Conservation (phyloP, 2,113 vertebrate species). For the Edolisoma coerulescens region DNA sequence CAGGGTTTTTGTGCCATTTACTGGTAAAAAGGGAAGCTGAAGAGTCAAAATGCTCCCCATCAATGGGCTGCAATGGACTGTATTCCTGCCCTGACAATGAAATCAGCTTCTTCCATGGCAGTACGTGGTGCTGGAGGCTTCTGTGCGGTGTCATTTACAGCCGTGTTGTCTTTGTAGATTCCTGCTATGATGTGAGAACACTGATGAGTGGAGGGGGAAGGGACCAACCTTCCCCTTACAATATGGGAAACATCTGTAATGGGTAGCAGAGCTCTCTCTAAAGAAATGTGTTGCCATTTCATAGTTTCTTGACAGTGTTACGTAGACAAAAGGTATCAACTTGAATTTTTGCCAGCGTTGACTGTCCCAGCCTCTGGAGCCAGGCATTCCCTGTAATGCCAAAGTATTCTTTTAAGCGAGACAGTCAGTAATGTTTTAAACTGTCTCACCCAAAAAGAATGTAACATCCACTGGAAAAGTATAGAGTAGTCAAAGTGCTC, state of each 20-base stretch:
- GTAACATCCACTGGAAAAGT: conserved; percentile 53
- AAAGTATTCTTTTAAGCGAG: conserved; percentile 15
- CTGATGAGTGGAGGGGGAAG: conserved; percentile 36
- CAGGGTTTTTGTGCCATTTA: not conserved
- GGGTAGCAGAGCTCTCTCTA: not conserved
- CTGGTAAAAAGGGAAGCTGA: not conserved
- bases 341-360: conserved; percentile 45
- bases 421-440: conserved; percentile 43
- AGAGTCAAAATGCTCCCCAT: not conserved
- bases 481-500: conserved; percentile 45
- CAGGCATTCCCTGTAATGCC: conserved; percentile 27
- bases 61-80: not conserved
- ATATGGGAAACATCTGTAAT: conserved; percentile 63
- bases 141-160: conserved; percentile 19
- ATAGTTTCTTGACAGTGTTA: conserved; percentile 30
- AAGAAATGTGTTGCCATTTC: conserved; percentile 34
- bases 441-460: conserved; percentile 54
- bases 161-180: conserved; percentile 31
- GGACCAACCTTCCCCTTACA: not conserved
- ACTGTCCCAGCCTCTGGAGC: conserved; percentile 40
- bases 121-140: conserved; percentile 15
- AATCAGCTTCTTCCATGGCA: not conserved
- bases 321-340: conserved; percentile 34
- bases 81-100: not conserved
- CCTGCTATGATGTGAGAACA: conserved; percentile 52